Evolutionary conservation across 1,140 invertebrate genomes (phyloP).

Genomic region (Lucilia cuprina): DNA sequence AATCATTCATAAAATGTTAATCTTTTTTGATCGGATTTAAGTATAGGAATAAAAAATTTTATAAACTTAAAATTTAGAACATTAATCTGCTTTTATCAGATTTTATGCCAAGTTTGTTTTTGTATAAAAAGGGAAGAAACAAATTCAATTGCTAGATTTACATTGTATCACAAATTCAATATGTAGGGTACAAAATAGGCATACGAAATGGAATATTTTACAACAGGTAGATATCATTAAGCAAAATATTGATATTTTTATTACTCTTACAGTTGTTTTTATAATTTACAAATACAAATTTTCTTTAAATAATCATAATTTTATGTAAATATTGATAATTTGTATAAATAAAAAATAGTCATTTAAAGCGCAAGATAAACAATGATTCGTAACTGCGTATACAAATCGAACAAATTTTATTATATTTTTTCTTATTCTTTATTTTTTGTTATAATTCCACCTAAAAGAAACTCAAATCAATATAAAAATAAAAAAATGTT

Average conservation of each 20-base stretch:
- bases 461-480: background rate
- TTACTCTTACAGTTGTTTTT: background rate
- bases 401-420: background rate
- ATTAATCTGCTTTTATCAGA: too few relatives aligned
- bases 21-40: too few relatives aligned
- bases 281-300: background rate
- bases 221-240: background rate
- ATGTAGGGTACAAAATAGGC: background rate
- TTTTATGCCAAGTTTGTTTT: too few relatives aligned
- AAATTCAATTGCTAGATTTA: too few relatives aligned
- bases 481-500: background rate
- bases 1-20: too few relatives aligned
- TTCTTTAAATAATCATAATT: slow-evolving; percentile 22
- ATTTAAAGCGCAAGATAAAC: slow-evolving; percentile 31
- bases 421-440: background rate
- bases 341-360: slow-evolving; percentile 24
- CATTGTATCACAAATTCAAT: background rate
- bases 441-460: background rate
- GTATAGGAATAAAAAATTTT: too few relatives aligned
- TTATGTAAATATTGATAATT: slow-evolving; percentile 29
- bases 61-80: too few relatives aligned
- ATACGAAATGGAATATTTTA: background rate
- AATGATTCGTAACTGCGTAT: slow-evolving; percentile 20
- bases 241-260: background rate
- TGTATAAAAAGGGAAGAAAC: too few relatives aligned